phyloP scores from a whole-genome alignment of 2,797 vertebrate genomes.

The Poecilia wingei region DNA sequence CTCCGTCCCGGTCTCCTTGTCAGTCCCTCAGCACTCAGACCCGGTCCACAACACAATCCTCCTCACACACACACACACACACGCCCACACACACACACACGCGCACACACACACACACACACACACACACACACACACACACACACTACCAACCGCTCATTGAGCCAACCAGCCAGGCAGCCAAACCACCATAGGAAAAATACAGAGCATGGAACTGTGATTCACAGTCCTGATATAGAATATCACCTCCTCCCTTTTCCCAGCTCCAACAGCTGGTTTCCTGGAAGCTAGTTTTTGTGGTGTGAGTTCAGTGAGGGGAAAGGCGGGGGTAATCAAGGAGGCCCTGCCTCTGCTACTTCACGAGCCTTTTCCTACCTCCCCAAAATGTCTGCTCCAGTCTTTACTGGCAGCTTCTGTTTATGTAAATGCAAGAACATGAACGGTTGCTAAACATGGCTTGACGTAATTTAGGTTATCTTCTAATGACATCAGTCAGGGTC shows the following conservation, averaged over 20 bases:
- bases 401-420: slow-evolving; percentile 38
- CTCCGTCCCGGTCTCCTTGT: slow-evolving; percentile 55
- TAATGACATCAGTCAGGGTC: slow-evolving; percentile 50
- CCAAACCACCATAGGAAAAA: slow-evolving; percentile 79
- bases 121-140: background rate
- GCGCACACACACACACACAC: slow-evolving; percentile 38
- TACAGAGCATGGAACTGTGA: slow-evolving; percentile 79
- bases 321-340: slow-evolving; percentile 40
- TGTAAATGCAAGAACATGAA: slow-evolving; percentile 31
- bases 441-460: slow-evolving; percentile 36
- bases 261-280: slow-evolving; percentile 80
- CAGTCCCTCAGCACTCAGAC: slow-evolving; percentile 57
- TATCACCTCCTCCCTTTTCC: slow-evolving; percentile 74
- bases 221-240: slow-evolving; percentile 82
- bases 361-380: slow-evolving; percentile 14
- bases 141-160: slow-evolving; percentile 56
- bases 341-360: slow-evolving; percentile 53
- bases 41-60: slow-evolving; percentile 72
- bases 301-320: slow-evolving; percentile 54
- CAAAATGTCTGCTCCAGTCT: slow-evolving; percentile 47
- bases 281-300: slow-evolving; percentile 73
- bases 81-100: slow-evolving; percentile 42
- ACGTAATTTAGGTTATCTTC: slow-evolving; percentile 46
- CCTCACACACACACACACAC: slow-evolving; percentile 48
- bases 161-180: slow-evolving; percentile 58